phyloP scores from a whole-genome alignment of 2,113 vertebrate species.

The Platysteira castanea region DNA sequence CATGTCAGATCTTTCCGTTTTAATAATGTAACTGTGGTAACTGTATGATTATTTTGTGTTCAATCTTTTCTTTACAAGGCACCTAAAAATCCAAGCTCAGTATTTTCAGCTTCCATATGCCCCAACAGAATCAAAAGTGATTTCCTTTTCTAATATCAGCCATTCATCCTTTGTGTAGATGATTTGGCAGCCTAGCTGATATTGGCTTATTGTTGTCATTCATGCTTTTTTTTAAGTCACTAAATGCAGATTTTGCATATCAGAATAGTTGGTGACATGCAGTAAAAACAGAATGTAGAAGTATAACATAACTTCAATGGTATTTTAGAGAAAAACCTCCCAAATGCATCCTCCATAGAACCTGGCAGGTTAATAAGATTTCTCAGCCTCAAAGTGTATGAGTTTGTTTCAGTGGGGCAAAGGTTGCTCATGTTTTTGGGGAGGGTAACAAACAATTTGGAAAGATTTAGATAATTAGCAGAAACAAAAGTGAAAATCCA shows the following conservation, averaged over 20 bases:
- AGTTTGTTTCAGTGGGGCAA: neutral
- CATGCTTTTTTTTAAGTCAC: neutral
- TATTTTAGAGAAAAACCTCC: neutral
- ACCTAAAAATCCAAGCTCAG: neutral
- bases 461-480: constrained; percentile 44
- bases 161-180: neutral
- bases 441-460: constrained; percentile 21
- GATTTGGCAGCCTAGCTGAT: neutral
- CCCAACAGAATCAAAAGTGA: neutral
- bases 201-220: neutral
- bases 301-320: neutral
- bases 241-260: neutral
- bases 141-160: neutral
- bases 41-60: neutral
- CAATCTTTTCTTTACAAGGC: neutral
- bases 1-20: neutral
- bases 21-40: neutral
- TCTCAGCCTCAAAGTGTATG: neutral
- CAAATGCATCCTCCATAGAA: neutral
- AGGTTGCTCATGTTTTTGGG: neutral
- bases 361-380: neutral
- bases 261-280: neutral
- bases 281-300: neutral
- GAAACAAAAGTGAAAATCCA: constrained; percentile 38
- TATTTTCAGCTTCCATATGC: neutral